Evolutionary conservation across 92 coral and sea anemone species (phyloP).

Genomic region (Micromussa lordhowensis): DNA sequence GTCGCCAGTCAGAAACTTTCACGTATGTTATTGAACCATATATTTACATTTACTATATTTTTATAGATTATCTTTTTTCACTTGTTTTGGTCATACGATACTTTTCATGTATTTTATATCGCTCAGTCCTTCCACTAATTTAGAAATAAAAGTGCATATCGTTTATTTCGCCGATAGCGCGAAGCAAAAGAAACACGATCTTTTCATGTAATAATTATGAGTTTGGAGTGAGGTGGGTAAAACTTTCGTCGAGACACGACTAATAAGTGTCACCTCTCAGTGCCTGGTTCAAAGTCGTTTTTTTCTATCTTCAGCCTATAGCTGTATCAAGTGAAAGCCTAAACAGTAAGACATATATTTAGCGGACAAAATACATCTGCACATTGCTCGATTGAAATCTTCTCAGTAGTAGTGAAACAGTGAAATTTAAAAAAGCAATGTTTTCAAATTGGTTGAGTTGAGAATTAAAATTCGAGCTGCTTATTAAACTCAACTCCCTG

Average conservation of each 20-base stretch:
- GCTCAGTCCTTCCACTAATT: not conserved
- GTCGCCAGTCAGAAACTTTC: not conserved
- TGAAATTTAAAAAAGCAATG: not conserved
- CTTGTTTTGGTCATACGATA: not conserved
- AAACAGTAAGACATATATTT: not conserved
- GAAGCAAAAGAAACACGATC: not conserved
- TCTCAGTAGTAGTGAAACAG: too few relatives aligned
- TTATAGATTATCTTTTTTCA: not conserved
- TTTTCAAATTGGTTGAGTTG: not conserved
- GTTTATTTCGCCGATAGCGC: not conserved
- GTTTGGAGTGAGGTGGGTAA: not conserved
- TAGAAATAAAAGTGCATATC: not conserved
- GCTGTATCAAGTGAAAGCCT: not conserved
- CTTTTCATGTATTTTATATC: not conserved
- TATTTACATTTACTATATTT: not conserved
- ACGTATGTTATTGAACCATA: not conserved
- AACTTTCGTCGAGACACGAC: not conserved
- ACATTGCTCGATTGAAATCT: not conserved
- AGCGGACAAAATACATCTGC: not conserved
- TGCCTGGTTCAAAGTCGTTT: not conserved
- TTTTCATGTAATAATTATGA: not conserved
- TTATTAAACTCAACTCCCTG: too few relatives aligned
- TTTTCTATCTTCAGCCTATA: not conserved
- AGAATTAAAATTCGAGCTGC: not conserved
- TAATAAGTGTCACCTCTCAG: not conserved